These are phyloP conservation scores for Cryptosula pallasiana DNA, from an alignment of 2,888 invertebrate genomes.

Conservation along the genomic window DNA sequence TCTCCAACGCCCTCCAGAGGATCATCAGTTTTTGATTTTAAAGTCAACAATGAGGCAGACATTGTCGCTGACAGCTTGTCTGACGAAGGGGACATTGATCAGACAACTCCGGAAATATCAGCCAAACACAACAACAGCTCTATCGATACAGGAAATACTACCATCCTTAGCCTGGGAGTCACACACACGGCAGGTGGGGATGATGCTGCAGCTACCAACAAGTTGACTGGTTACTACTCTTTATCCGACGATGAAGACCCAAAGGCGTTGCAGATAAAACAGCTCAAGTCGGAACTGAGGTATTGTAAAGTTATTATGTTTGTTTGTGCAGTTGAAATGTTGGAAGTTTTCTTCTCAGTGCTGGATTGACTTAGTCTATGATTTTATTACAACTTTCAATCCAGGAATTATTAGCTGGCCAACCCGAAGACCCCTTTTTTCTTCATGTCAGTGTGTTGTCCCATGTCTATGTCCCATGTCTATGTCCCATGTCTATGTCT, in stretches of 20 bases:
- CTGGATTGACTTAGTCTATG: too few species aligned
- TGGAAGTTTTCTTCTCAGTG: too few species aligned
- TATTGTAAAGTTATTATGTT: too few species aligned
- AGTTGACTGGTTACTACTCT: background rate
- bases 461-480: too few species aligned
- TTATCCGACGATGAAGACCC: constrained; percentile 15
- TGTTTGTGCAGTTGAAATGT: too few species aligned
- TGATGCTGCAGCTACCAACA: background rate
- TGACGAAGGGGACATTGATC: background rate
- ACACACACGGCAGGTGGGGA: background rate
- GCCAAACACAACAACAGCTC: background rate
- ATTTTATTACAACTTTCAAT: too few species aligned
- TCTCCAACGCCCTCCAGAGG: background rate
- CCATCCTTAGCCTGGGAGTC: background rate
- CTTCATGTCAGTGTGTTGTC: too few species aligned
- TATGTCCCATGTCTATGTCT: too few species aligned
- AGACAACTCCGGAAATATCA: background rate
- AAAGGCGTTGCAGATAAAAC: background rate
- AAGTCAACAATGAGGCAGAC: background rate
- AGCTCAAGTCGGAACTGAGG: constrained; percentile 6
- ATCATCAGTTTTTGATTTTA: background rate
- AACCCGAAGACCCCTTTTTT: too few species aligned
- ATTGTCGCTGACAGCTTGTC: background rate
- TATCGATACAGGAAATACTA: background rate
- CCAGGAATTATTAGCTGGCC: too few species aligned